Evolutionary conservation across 2,797 vertebrate species (phyloP), one percentile per base, ranked within the genome.

Genomic region (Coccyzus lansbergi): DNA sequence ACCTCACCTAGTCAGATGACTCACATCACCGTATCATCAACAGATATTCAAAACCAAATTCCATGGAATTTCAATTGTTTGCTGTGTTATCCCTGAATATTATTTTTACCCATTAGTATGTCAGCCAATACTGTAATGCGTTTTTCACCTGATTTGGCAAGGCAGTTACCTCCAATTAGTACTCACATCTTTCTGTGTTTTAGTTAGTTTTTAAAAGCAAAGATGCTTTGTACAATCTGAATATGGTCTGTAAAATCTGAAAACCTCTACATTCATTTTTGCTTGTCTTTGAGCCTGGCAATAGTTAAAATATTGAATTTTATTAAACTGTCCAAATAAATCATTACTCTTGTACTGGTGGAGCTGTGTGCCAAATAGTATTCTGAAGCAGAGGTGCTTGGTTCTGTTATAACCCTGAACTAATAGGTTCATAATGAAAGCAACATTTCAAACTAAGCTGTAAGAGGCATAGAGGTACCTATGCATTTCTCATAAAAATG

Each of bases 341-440:
- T 64, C 46, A 60, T 84, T 63, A 74, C 8, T 87, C n/a, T 77
- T 78, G n/a, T 65, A 67, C 26, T 82, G 10, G 31, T 80, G 83
- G 49, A 58, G 33, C 5, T 77, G 33, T 20, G 55, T 74, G 84
- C 81, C 84, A 85, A 90, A 75, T 9, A 90, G 49, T 26, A 87
- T 71, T 68, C 84, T 1, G 28, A 72, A 83, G 71, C 68, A 90
- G 82, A 88, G 53, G 59, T 89, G 60, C 44, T 71, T 90, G 83
- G 86, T 58, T 62, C 53, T 81, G 24, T 70, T 83, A 51, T 77
- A 90, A 22, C 38, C 56, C 53, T 80, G 49, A 89, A 77, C 56
- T 77, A 81, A 89, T 16, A 60, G 29, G 19, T 51, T 90, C n/a
- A 40, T 89, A 83, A 95, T 64, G 36, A 87, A 85, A 95, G 62